These are phyloP conservation scores for Xestia xanthographa DNA, from an alignment of 2,888 invertebrate genomes.

Conservation along the genomic window DNA sequence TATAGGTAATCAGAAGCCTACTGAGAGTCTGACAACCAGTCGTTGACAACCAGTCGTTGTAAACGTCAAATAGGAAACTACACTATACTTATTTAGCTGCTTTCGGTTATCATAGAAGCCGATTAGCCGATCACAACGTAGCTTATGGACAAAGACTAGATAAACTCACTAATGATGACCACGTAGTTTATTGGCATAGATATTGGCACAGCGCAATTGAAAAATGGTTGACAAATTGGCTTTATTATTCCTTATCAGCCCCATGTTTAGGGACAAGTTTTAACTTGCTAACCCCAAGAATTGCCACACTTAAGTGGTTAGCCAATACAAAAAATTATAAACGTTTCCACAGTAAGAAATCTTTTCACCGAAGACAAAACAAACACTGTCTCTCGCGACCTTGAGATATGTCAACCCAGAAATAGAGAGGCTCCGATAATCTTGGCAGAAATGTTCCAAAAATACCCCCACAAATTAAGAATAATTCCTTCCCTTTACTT, in stretches of 20 bases:
- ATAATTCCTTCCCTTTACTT: constrained; percentile 28
- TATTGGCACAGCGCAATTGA: background rate
- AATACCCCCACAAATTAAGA: constrained; percentile 53
- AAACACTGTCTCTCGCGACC: constrained; percentile 14
- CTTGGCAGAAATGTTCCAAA: constrained; percentile 22
- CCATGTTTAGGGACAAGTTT: background rate
- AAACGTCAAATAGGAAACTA: no score
- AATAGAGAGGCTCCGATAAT: constrained; percentile 39
- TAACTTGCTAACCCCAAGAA: background rate
- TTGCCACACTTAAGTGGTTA: background rate
- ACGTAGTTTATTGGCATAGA: background rate
- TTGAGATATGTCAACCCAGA: constrained; percentile 27
- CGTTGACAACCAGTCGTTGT: no score
- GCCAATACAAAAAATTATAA: background rate
- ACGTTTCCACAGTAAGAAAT: background rate
- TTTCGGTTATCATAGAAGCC: background rate
- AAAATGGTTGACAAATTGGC: background rate
- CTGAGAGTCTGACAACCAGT: no score
- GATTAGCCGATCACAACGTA: background rate
- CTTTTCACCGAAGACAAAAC: constrained; percentile 5
- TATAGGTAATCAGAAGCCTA: background rate
- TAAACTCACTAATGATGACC: no score
- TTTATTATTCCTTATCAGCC: background rate
- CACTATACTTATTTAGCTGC: background rate
- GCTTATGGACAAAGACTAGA: background rate